A percentile compares a stretch with the other conserved stretches of the same genome.
These are phyloP conservation scores for Reticulitermes lucifugus DNA, from an alignment of 2,888 invertebrate species.

Conservation along the genomic window DNA sequence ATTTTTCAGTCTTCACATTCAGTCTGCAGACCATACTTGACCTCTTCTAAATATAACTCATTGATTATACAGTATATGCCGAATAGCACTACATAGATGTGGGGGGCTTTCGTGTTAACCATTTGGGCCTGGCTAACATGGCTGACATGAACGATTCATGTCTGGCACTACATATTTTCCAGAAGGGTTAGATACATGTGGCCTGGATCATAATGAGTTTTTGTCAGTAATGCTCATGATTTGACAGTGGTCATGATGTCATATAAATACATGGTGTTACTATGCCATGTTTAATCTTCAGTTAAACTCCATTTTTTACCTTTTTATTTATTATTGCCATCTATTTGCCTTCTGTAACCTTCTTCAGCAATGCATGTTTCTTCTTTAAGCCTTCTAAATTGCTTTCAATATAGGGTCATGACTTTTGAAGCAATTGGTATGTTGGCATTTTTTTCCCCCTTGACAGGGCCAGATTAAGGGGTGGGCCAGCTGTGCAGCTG, in stretches of 20 bases:
- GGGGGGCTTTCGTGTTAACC: no score
- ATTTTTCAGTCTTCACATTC: background rate
- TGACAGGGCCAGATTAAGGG: no score
- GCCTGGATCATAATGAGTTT: background rate
- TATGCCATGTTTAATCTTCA: background rate
- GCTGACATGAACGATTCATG: no score
- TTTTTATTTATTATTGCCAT: background rate
- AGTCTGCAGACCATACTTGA: background rate
- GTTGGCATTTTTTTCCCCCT: background rate
- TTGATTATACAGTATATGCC: background rate
- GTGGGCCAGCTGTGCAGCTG: no score
- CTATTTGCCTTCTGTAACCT: background rate
- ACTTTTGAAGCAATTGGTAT: background rate
- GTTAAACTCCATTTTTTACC: background rate
- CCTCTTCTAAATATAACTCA: background rate
- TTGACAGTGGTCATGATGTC: background rate
- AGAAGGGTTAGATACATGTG: background rate
- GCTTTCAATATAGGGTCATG: background rate
- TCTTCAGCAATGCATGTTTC: background rate
- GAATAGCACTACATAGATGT: background rate
- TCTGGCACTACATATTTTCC: background rate
- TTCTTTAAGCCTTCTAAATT: background rate
- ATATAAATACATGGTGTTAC: background rate
- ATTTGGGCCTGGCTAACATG: no score
- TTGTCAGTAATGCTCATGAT: background rate